phyloP scores from a whole-genome alignment of 1,140 invertebrate species.

The Melitaea cinxia region DNA sequence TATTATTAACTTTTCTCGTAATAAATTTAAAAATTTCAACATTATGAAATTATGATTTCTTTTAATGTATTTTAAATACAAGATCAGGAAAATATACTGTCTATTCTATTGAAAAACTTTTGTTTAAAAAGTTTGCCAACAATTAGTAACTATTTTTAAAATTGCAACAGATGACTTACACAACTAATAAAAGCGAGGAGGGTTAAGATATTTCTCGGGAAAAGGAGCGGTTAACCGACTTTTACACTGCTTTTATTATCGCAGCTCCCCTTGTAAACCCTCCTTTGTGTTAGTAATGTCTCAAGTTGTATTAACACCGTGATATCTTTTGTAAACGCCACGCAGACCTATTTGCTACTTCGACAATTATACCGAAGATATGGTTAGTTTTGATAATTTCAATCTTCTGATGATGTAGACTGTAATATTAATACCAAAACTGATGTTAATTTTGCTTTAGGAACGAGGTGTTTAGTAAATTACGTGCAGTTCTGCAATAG shows the following conservation, averaged over 20 bases:
- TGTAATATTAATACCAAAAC: conserved; percentile 51
- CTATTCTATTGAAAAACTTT: not conserved
- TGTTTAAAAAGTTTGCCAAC: not conserved
- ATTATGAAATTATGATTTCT: too few relatives aligned
- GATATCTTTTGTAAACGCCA: conserved; percentile 65
- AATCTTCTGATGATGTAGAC: conserved; percentile 55
- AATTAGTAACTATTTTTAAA: conserved; percentile 9
- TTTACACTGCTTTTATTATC: conserved; percentile 79
- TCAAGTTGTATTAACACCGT: conserved; percentile 75
- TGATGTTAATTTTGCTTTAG: conserved; percentile 65
- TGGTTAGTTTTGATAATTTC: conserved; percentile 74
- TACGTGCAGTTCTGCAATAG: conserved; percentile 37
- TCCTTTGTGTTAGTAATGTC: conserved; percentile 76
- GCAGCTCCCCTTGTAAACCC: conserved; percentile 66
- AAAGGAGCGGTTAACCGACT: conserved; percentile 71
- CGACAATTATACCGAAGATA: conserved; percentile 56
- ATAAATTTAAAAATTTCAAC: too few relatives aligned
- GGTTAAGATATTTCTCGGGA: conserved; percentile 57
- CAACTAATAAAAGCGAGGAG: conserved; percentile 66
- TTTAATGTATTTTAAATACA: too few relatives aligned
- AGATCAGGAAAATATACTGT: not conserved
- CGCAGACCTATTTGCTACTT: conserved; percentile 49
- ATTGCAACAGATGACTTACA: conserved; percentile 44
- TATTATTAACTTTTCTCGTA: too few relatives aligned
- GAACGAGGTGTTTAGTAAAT: conserved; percentile 58